Percentiles rank a stretch among this genome's conserved stretches.
phyloP scores from a whole-genome alignment of 2,113 vertebrate species.

The Neopipo cinnamomea region DNA sequence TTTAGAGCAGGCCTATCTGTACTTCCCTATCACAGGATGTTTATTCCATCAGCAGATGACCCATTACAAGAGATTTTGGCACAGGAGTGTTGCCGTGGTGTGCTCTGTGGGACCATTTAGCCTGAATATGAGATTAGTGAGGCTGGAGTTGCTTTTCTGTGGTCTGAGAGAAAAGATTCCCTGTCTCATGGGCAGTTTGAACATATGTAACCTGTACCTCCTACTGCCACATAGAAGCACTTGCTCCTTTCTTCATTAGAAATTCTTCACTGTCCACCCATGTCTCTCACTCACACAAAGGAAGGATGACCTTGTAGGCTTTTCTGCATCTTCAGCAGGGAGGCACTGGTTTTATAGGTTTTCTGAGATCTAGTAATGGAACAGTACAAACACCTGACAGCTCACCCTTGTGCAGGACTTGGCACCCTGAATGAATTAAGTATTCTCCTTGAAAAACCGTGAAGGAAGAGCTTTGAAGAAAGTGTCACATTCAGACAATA shows the following conservation, averaged over 20 bases:
- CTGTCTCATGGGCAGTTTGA: rapidly evolving
- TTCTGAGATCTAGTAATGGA: background rate
- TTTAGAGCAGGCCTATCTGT: background rate
- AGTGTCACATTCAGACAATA: background rate
- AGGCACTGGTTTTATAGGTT: background rate
- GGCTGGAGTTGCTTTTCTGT: background rate
- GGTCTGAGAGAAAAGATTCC: background rate
- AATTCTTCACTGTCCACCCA: background rate
- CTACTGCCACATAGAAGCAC: background rate
- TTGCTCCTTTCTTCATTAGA: background rate
- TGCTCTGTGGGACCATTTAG: background rate
- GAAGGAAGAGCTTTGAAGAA: background rate
- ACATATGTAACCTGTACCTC: background rate
- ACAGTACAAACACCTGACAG: background rate
- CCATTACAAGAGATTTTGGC: background rate
- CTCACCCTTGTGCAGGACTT: background rate
- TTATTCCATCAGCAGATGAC: background rate
- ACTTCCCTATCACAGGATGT: background rate
- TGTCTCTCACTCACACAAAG: background rate
- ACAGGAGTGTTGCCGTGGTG: rapidly evolving
- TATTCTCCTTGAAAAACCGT: background rate
- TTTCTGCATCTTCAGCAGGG: background rate
- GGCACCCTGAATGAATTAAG: background rate
- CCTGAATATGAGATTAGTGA: background rate
- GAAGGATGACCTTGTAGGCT: background rate